These are phyloP conservation scores for Brachyhypopomus gauderio DNA, from an alignment of 2,113 vertebrate species.

Conservation along the genomic window DNA sequence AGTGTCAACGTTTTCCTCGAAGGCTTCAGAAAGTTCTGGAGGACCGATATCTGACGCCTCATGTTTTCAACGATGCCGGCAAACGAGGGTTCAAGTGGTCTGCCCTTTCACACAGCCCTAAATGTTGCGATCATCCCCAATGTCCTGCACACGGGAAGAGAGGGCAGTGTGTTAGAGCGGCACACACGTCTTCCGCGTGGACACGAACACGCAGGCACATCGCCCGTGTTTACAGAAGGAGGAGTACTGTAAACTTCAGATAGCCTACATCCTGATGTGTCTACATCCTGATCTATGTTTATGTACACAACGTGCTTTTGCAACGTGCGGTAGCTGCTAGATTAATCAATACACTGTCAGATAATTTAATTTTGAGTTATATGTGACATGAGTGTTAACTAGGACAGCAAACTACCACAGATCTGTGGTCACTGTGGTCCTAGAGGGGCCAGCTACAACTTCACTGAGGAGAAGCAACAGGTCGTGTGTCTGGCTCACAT, in stretches of 20 bases:
- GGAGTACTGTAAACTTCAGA: slow-evolving; percentile 8
- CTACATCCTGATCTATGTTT: slow-evolving; percentile 7
- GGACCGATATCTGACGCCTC: not conserved
- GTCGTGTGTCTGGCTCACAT: too few species aligned
- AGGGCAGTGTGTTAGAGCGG: not conserved
- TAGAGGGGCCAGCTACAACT: too few species aligned
- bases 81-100: too few species aligned
- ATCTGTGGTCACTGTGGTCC: too few species aligned
- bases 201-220: not conserved
- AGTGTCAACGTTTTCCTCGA: slow-evolving; percentile 65
- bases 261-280: not conserved
- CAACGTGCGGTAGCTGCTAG: not conserved
- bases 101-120: not conserved
- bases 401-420: too few species aligned
- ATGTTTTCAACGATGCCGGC: not conserved
- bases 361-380: not conserved
- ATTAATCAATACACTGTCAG: not conserved
- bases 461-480: too few species aligned
- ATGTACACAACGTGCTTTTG: too few species aligned
- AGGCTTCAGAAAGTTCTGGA: slow-evolving; percentile 13
- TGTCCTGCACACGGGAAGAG: not conserved
- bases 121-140: not conserved
- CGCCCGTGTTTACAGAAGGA: slow-evolving; percentile 39
- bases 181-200: not conserved
- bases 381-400: too few species aligned